Percentiles rank a stretch among this genome's conserved stretches.
These are phyloP conservation scores for Daubentonia madagascariensis DNA, from an alignment of 2,113 vertebrate genomes.

Conservation along the genomic window DNA sequence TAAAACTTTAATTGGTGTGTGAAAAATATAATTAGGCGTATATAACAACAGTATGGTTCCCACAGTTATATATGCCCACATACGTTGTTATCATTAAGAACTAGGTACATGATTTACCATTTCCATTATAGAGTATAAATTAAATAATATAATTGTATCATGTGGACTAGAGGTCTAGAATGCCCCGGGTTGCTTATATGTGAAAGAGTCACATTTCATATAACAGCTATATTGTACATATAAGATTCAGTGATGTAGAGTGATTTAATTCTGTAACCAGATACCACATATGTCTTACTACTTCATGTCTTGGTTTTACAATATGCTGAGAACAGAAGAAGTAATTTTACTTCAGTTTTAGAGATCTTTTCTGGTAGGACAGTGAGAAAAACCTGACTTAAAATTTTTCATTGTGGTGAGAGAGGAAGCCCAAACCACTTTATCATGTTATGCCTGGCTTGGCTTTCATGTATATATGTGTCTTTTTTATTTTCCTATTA, in stretches of 20 bases:
- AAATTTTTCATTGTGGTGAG: not conserved
- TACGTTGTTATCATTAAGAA: not conserved
- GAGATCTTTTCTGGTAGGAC: not conserved
- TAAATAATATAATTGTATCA: not conserved
- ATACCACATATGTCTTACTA: not conserved
- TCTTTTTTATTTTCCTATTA: not conserved
- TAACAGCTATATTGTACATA: not conserved
- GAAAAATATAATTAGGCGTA: not conserved
- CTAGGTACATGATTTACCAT: not conserved
- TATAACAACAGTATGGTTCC: not conserved
- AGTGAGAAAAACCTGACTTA: not conserved
- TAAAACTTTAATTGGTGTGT: not conserved
- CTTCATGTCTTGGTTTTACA: constrained; percentile 40
- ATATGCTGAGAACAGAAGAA: not conserved
- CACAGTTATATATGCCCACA: not conserved
- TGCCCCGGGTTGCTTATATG: not conserved
- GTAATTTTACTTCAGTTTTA: not conserved
- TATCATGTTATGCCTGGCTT: not conserved
- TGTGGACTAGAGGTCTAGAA: not conserved
- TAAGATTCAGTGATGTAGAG: not conserved
- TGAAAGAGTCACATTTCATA: not conserved
- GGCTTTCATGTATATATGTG: not conserved
- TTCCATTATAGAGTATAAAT: not conserved
- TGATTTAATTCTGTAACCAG: constrained; percentile 2
- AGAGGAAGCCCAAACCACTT: not conserved